These are phyloP conservation scores for Phortica okadai DNA, from an alignment of 2,888 invertebrate genomes.

Conservation along the genomic window DNA sequence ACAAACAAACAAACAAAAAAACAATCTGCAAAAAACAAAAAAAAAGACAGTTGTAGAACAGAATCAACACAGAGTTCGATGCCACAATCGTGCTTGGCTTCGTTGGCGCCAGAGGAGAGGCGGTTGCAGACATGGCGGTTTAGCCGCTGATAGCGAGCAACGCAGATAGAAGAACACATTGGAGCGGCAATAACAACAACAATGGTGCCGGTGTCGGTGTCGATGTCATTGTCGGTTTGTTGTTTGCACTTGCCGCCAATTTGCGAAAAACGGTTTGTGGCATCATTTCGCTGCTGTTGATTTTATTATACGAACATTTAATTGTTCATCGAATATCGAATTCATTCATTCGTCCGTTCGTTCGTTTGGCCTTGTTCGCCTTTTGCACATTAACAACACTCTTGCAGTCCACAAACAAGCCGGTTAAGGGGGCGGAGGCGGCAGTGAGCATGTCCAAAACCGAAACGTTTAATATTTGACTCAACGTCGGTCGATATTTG, in stretches of 20 bases:
- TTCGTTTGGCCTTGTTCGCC: background rate
- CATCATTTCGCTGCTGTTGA: constrained; percentile 68
- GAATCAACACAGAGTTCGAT: background rate
- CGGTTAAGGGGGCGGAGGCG: background rate
- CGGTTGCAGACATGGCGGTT: constrained; percentile 20
- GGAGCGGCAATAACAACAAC: constrained; percentile 23
- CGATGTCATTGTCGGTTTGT: constrained; percentile 37
- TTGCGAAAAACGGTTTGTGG: constrained; percentile 64
- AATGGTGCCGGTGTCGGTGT: constrained; percentile 21
- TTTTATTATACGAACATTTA: constrained; percentile 70
- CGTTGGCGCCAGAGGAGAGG: constrained; percentile 18
- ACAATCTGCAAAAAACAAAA: constrained; percentile 16
- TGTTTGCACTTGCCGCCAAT: constrained; percentile 69
- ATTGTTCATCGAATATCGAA: constrained; percentile 59
- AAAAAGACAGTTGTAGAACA: constrained; percentile 48
- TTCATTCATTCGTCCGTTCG: background rate
- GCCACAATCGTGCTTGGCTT: constrained; percentile 2
- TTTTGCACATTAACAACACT: background rate
- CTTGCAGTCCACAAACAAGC: constrained; percentile 58
- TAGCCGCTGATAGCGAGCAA: background rate
- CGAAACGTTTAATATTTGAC: background rate
- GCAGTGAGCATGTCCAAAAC: background rate
- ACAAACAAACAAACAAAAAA: constrained; percentile 31
- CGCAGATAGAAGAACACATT: background rate
- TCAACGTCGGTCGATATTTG: background rate